Conservation (phyloP, 2,888 invertebrate genomes). For the Parnassius mnemosyne region DNA sequence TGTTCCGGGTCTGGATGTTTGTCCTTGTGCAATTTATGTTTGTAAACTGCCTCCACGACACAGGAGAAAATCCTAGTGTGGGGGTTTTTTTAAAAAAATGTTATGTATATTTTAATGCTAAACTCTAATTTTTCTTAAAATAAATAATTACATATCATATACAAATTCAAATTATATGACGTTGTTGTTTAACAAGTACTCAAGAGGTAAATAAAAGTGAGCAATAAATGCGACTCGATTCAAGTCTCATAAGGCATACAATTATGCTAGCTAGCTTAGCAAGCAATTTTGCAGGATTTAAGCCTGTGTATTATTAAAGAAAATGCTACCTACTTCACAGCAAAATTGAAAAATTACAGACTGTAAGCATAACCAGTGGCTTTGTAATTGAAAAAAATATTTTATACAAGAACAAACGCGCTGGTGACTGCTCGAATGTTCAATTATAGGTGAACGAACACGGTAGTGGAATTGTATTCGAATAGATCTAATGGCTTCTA, state of each 20-base stretch:
- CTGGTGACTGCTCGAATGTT: constrained; percentile 49
- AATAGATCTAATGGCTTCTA: constrained; percentile 29
- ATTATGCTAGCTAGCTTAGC: constrained; percentile 2
- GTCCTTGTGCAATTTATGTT: too few species aligned
- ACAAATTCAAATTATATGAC: too few species aligned
- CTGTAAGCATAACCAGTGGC: constrained; percentile 35
- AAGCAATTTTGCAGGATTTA: constrained; percentile 10
- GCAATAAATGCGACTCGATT: background rate
- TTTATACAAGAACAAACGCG: constrained; percentile 37
- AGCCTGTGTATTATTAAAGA: constrained; percentile 30
- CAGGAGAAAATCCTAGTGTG: too few species aligned
- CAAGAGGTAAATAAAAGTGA: too few species aligned
- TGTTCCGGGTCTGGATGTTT: too few species aligned
- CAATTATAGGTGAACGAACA: constrained; percentile 54
- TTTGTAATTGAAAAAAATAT: constrained; percentile 52
- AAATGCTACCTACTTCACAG: constrained; percentile 33
- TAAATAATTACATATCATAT: too few species aligned
- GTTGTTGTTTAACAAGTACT: too few species aligned
- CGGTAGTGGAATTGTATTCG: constrained; percentile 46
- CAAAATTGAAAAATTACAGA: constrained; percentile 58
- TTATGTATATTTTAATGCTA: too few species aligned
- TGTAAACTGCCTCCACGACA: too few species aligned
- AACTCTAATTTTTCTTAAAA: too few species aligned
- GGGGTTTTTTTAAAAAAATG: too few species aligned
- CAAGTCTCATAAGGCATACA: constrained; percentile 1